Evolutionary conservation across 2,888 invertebrate species (phyloP).

Genomic region (Cerceris ruficornis): DNA sequence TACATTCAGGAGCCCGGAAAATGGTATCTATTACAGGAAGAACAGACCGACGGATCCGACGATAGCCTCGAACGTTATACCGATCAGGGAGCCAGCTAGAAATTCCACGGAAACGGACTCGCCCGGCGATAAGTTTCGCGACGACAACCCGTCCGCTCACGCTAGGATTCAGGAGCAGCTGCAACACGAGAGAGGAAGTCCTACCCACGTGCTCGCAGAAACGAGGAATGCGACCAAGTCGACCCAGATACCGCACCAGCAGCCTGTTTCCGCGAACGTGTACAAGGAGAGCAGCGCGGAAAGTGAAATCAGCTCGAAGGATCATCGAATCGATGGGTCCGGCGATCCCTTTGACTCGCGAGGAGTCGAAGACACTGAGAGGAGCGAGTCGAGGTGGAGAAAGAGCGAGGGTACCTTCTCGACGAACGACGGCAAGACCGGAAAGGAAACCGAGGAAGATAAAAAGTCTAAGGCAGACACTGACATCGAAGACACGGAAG

Average conservation of each 20-base stretch:
- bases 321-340: constrained; percentile 10
- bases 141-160: constrained; percentile 70
- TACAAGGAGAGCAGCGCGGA: constrained; percentile 22
- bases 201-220: constrained; percentile 59
- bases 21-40: constrained; percentile 69
- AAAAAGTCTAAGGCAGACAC: too few species aligned
- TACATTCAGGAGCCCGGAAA: constrained; percentile 64
- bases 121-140: constrained; percentile 45
- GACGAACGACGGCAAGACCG: too few species aligned
- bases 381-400: neutral
- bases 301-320: constrained; percentile 43
- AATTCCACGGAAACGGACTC: constrained; percentile 35
- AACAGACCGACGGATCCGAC: constrained; percentile 68
- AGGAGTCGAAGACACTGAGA: neutral
- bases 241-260: constrained; percentile 66
- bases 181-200: constrained; percentile 59
- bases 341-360: neutral
- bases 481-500: too few species aligned
- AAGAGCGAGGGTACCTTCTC: neutral
- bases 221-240: constrained; percentile 62
- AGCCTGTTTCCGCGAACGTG: constrained; percentile 49
- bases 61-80: constrained; percentile 73
- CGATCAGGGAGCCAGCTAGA: constrained; percentile 30
- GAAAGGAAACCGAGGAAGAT: too few species aligned
- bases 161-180: constrained; percentile 50